These are phyloP conservation scores for Perithous albicinctus DNA, from an alignment of 2,888 invertebrate genomes.

Conservation along the genomic window DNA sequence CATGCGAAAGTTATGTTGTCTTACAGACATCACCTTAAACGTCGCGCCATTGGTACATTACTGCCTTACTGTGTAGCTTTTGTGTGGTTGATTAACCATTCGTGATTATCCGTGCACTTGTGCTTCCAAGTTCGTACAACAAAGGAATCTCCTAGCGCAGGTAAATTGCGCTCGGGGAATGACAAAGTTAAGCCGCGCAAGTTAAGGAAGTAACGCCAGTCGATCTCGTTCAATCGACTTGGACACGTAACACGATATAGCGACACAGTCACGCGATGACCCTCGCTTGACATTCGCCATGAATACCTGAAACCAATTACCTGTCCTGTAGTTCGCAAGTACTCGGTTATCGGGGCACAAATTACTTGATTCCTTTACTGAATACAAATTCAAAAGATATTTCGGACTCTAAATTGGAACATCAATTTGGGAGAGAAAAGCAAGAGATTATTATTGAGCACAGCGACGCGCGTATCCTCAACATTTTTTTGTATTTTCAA, in stretches of 20 bases:
- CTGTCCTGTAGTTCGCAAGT: background rate
- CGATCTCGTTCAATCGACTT: constrained; percentile 54
- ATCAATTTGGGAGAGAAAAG: background rate
- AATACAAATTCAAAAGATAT: background rate
- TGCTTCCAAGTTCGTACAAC: constrained; percentile 28
- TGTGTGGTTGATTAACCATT: no score
- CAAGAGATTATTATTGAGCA: background rate
- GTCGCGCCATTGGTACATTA: no score
- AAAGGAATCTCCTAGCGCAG: constrained; percentile 48
- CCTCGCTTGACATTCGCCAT: constrained; percentile 40
- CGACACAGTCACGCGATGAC: constrained; percentile 58
- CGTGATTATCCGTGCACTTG: constrained; percentile 8
- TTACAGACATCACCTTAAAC: no score
- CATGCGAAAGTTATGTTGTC: no score
- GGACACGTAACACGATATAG: constrained; percentile 26
- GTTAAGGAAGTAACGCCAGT: constrained; percentile 38
- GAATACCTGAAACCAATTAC: constrained; percentile 31
- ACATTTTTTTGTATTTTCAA: background rate
- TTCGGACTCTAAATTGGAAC: background rate
- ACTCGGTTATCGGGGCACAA: background rate
- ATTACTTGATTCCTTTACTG: background rate
- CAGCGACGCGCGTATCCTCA: constrained; percentile 29
- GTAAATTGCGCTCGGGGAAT: constrained; percentile 40
- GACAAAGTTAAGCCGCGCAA: constrained; percentile 39
- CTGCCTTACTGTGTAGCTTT: no score